phyloP scores from a whole-genome alignment of 2,797 vertebrate species.

The Sibirionetta formosa region DNA sequence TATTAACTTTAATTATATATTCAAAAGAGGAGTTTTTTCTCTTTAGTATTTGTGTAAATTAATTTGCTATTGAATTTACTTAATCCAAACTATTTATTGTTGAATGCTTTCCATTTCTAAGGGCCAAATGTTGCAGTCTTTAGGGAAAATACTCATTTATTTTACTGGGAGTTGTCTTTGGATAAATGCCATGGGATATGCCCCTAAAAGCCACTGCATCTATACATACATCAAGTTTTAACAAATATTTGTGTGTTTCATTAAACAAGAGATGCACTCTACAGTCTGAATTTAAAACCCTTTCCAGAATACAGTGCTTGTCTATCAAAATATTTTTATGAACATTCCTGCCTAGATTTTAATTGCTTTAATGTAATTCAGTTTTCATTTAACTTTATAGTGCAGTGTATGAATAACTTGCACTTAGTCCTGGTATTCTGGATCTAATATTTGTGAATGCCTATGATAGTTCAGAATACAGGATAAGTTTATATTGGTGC shows the following conservation, averaged over 20 bases:
- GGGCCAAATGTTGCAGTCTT: not conserved
- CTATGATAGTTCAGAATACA: fast-evolving
- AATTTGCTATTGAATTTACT: not conserved
- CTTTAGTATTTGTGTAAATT: not conserved
- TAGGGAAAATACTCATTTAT: not conserved
- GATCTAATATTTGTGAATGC: not conserved
- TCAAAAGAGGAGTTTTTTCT: slow-evolving; percentile 2
- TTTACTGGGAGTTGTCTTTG: not conserved
- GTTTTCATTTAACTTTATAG: not conserved
- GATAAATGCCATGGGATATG: not conserved
- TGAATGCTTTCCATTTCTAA: not conserved
- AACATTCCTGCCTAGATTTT: not conserved
- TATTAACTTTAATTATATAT: slow-evolving; percentile 11
- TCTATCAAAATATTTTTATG: not conserved
- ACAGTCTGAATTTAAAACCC: not conserved
- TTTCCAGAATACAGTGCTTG: not conserved
- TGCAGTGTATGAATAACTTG: not conserved
- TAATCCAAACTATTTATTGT: not conserved
- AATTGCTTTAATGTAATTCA: not conserved
- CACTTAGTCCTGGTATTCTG: not conserved
- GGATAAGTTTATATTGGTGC: not conserved
- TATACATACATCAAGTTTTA: not conserved
- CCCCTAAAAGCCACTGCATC: not conserved
- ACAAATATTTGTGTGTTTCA: not conserved
- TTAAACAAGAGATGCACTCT: not conserved